These are phyloP conservation scores for Melanerpes formicivorus DNA, from an alignment of 2,113 vertebrate genomes.

Conservation along the genomic window DNA sequence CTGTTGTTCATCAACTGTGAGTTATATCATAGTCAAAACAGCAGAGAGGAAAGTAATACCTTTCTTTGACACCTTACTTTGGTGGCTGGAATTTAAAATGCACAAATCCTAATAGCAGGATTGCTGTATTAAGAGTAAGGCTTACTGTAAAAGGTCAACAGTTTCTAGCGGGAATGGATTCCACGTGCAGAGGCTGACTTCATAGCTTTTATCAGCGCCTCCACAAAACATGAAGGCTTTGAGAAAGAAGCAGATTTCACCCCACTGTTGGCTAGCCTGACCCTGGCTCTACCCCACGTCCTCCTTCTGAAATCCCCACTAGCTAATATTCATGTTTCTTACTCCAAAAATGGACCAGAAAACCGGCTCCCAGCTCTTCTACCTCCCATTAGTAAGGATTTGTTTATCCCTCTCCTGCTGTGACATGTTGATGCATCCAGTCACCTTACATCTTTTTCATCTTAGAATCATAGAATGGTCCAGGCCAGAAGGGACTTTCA, in stretches of 20 bases:
- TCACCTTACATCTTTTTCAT: neutral
- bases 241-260: neutral
- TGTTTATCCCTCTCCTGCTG: neutral
- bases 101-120: neutral
- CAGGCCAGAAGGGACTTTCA: no score
- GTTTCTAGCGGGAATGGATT: neutral
- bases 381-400: neutral
- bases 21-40: neutral
- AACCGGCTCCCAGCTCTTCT: neutral
- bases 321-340: neutral
- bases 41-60: neutral
- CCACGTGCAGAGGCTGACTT: neutral
- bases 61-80: neutral
- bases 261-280: rapidly evolving
- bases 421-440: neutral
- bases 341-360: neutral
- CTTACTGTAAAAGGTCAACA: neutral
- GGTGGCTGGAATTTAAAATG: neutral
- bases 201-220: neutral
- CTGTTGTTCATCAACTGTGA: neutral
- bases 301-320: neutral
- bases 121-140: neutral
- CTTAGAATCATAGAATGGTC: no score
- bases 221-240: neutral
- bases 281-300: neutral